Conservation (phyloP, 2,888 invertebrate genomes). For the Drosophila meridionalis region DNA sequence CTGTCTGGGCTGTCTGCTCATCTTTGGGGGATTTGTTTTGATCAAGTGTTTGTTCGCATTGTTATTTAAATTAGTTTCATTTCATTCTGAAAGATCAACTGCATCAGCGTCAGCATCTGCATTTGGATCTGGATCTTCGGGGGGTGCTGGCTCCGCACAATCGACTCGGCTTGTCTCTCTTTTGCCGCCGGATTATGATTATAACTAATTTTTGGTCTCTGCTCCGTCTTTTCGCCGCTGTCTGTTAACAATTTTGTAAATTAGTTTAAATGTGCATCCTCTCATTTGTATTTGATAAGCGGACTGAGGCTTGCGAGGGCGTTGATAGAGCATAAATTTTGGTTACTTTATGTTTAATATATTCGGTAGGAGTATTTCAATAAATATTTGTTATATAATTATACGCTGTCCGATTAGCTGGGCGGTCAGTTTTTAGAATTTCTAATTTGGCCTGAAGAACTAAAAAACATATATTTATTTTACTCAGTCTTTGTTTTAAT, state of each 20-base stretch:
- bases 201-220: conserved; percentile 64
- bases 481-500: neutral
- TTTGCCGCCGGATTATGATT: conserved; percentile 71
- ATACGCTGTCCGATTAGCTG: conserved; percentile 40
- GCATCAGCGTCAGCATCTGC: conserved; percentile 19
- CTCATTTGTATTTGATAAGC: conserved; percentile 49
- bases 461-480: neutral
- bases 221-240: conserved; percentile 33
- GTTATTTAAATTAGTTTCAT: conserved; percentile 81
- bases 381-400: conserved; percentile 60
- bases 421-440: conserved; percentile 4
- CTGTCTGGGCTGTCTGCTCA: conserved; percentile 52
- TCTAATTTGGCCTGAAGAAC: neutral
- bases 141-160: conserved; percentile 36
- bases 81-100: conserved; percentile 58
- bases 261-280: conserved; percentile 69
- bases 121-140: conserved; percentile 20
- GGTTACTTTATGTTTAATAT: conserved; percentile 38
- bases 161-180: conserved; percentile 48
- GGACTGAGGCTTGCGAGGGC: conserved; percentile 47
- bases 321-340: conserved; percentile 56
- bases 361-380: conserved; percentile 44
- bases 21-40: conserved; percentile 76
- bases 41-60: conserved; percentile 78
- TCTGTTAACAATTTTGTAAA: conserved; percentile 68